Base-by-base conservation (phyloP, 2,113 vertebrate genomes). In the Bungarus multicinctus region DNA sequence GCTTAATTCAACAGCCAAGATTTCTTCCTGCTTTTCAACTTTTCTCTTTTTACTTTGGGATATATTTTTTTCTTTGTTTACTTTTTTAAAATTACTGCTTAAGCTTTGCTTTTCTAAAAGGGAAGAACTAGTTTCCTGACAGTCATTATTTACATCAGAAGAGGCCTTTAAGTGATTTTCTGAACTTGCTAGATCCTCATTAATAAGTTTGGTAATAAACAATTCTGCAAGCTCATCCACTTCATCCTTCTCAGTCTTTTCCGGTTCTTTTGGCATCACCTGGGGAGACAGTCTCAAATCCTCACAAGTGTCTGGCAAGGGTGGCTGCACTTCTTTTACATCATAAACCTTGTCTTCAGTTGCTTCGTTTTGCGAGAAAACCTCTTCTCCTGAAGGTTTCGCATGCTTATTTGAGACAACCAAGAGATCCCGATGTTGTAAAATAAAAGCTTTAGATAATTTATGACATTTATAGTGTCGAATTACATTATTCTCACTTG, bases 401-500 rank as follows among this genome's bases (percentile, higher is more conserved):
- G 97, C 94, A 89, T 98, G 94, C 88, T 95, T 98, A 96, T 98
- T 99, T 94, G 98, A 99, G 54, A 99, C 98, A 95, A 99, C 98
- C 91, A 99, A 98, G 94, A 98, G 97, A 96, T 98, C 98, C 90
- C 98, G 98, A 88, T 99, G 99, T 88, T 99, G 98, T 91, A 98
- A 98, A 92, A 99, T 97, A 97, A 99, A 99, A 54, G 98, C 98
- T 90, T 99, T 99, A 43, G 99, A 98, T 89, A 99, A 97, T 14
- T 99, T 99, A 20, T 99, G 99, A 86, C 98, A 98, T 86, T 99
- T 97, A 54, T 99, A 99, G 97, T 99, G 99, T 89, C 98, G 99
- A 91, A 99, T 98, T 50, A 99, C 98, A 96, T 98, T 99, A 88
- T 98, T 98, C 95, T 99, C 99, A 0, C 98, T 99, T 58, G 98